Evolutionary conservation across 2,113 vertebrate genomes (phyloP).

Genomic region (Chaenogobius annularis): DNA sequence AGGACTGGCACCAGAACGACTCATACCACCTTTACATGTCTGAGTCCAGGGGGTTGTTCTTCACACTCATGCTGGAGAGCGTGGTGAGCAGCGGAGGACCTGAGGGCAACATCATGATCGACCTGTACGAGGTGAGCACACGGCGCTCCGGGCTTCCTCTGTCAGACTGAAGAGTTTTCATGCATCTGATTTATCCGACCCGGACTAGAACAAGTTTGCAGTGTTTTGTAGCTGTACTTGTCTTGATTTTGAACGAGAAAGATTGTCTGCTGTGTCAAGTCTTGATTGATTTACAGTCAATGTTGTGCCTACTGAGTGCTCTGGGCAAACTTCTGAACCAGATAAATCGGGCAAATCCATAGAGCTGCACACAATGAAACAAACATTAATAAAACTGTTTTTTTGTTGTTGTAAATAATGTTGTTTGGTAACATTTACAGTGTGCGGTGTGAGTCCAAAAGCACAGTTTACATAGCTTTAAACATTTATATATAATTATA

Average conservation of each 20-base stretch:
- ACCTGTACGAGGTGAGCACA: slow-evolving; percentile 91
- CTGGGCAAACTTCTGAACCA: background rate
- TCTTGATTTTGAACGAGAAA: background rate
- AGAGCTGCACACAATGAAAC: background rate
- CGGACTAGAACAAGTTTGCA: background rate
- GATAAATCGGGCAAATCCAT: background rate
- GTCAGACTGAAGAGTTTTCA: slow-evolving; percentile 14
- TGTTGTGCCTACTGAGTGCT: background rate
- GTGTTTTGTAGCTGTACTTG: background rate
- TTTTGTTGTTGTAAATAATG: background rate
- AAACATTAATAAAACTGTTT: background rate
- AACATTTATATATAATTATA: background rate
- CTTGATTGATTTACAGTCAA: slow-evolving; percentile 2
- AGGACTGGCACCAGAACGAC: slow-evolving; percentile 94
- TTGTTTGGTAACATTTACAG: background rate
- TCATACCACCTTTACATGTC: slow-evolving; percentile 94
- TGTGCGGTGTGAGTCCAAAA: background rate
- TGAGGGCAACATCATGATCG: slow-evolving; percentile 94
- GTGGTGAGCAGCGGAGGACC: slow-evolving; percentile 89
- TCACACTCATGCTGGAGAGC: slow-evolving; percentile 90
- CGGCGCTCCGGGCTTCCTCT: slow-evolving; percentile 2
- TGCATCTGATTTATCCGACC: background rate
- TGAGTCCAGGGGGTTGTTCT: slow-evolving; percentile 85
- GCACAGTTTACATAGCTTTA: background rate
- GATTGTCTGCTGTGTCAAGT: background rate